phyloP scores from a whole-genome alignment of 2,113 vertebrate genomes.

The Pseudois nayaur region DNA sequence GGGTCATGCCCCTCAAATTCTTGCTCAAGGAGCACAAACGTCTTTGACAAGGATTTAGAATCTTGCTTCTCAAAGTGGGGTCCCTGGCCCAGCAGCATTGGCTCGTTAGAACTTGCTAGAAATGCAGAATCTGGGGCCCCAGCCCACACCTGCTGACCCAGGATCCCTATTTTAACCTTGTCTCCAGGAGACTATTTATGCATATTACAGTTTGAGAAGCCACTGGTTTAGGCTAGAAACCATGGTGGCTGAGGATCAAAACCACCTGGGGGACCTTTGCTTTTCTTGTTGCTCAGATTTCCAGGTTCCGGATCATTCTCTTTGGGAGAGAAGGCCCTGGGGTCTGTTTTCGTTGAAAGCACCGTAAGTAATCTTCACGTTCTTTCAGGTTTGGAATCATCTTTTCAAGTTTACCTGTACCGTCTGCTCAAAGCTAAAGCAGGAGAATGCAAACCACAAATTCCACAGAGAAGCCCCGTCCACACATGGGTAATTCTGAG shows the following conservation, averaged over 20 bases:
- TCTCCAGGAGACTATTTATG: background rate
- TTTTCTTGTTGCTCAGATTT: background rate
- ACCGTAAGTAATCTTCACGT: background rate
- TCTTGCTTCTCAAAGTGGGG: background rate
- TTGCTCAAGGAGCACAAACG: background rate
- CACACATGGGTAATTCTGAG: background rate
- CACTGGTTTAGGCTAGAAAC: background rate
- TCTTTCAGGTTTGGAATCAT: background rate
- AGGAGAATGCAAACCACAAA: background rate
- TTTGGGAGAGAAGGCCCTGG: background rate
- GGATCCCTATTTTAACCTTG: background rate
- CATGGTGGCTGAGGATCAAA: background rate
- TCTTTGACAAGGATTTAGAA: background rate
- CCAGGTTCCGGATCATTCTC: background rate
- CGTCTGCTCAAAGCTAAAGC: background rate
- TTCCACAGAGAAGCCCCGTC: background rate
- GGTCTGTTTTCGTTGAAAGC: background rate
- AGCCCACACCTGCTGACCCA: background rate
- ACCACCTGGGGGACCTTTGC: no score
- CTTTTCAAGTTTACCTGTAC: background rate
- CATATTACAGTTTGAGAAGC: background rate
- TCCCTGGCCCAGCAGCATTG: background rate
- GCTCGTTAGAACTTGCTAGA: background rate
- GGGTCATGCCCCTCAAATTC: background rate
- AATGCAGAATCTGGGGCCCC: background rate